Evolutionary conservation across 2,888 invertebrate species (phyloP).

Genomic region (Thecophora atra): DNA sequence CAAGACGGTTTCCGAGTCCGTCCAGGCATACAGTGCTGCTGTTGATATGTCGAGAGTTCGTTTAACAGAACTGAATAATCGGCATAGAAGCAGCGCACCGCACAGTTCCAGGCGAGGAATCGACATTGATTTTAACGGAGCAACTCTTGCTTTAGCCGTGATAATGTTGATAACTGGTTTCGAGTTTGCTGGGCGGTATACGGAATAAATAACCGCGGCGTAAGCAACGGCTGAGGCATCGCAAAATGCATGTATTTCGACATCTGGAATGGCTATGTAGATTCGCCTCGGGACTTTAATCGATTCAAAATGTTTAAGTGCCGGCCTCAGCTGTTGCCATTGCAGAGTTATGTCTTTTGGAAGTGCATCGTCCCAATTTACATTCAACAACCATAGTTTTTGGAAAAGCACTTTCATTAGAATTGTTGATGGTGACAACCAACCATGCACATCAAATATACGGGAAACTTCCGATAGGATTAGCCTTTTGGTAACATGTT

Average conservation of each 20-base stretch:
- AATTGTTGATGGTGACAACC: neutral
- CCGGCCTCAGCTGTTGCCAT: neutral
- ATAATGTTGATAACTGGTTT: neutral
- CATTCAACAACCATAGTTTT: neutral
- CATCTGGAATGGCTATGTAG: no score
- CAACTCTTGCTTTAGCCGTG: slow-evolving; percentile 12
- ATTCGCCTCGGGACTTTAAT: neutral
- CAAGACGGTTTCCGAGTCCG: slow-evolving; percentile 43
- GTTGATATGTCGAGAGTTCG: neutral
- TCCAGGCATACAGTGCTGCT: slow-evolving; percentile 40
- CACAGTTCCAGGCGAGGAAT: slow-evolving; percentile 18
- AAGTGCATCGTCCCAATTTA: neutral
- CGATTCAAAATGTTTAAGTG: no score
- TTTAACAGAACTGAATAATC: neutral
- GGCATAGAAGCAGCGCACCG: slow-evolving; percentile 11
- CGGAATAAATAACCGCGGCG: slow-evolving; percentile 17
- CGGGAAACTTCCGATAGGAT: neutral
- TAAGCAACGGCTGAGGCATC: slow-evolving; percentile 20
- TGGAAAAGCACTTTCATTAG: neutral
- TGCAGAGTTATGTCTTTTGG: neutral
- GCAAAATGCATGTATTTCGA: neutral
- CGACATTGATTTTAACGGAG: slow-evolving; percentile 14
- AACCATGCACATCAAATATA: slow-evolving; percentile 32
- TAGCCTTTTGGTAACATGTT: neutral
- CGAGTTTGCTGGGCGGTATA: no score